Evolutionary conservation across 1,140 invertebrate species (phyloP), one percentile per base, ranked within the genome.

Genomic region (Cyclina sinensis): DNA sequence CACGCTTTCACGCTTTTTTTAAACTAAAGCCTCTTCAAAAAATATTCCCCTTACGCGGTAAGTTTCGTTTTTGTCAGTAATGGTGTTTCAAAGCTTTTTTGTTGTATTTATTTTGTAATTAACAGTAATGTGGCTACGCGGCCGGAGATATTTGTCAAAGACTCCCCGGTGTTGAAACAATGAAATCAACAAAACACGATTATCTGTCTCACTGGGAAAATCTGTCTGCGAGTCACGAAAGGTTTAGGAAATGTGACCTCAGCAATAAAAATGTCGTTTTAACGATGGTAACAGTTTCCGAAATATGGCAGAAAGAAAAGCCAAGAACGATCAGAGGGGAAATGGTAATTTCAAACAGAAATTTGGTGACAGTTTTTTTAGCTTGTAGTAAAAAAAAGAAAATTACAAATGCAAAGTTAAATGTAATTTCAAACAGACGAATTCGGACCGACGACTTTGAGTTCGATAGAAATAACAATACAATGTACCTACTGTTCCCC

Each of bases 91-190:
- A 43, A 4, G 21, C 37, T 32, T 57, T 86, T 76, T 54, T 21
- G 30, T 79, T 80, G 74, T 87, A 80, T 87, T 87, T 87, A 87
- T 87, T 87, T 87, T 68, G 51, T 80, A 87, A 87, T 87, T 87
- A 87, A 59, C 76, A 76, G 59, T 84, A 84, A 84, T 84, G 65
- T 39, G 27, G 39, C 14, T 32, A 16, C 35, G 39, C 62, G 32
- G 59, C 68, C 62, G 68, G 82, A 68, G 65, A 46, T 65, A 35
- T 70, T 84, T 84, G 43, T 84, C 48, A 80, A 79, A 79, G 85
- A 39, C 7, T 16, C 30, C 85, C 54, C 54, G 76, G 43, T 51
- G 85, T 32, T 87, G 57, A 87, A 87, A 87, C 85, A 87, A 87
- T 79, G 65, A 79, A 79, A 21, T 43, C 48, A 86, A 30, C 68